These are phyloP conservation scores for Podotricha telesiphe DNA, from an alignment of 2,888 invertebrate genomes.

Conservation along the genomic window DNA sequence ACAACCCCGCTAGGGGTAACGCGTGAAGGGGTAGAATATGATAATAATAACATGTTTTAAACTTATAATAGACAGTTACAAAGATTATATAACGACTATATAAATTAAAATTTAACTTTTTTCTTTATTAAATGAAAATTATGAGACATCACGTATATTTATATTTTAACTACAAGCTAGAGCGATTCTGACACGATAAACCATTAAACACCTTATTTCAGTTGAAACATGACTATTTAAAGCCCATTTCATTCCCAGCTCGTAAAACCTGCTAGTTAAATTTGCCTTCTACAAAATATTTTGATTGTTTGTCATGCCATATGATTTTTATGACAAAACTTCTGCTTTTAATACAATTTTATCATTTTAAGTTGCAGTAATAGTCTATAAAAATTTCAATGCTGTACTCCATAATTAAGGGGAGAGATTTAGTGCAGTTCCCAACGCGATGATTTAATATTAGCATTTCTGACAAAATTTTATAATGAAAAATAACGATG, in stretches of 20 bases:
- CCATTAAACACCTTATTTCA: conserved; percentile 14
- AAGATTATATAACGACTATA: conserved; percentile 9
- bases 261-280: conserved; percentile 22
- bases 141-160: not conserved
- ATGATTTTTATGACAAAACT: conserved; percentile 12
- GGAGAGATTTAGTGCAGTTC: conserved; percentile 8
- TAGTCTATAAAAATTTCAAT: conserved; percentile 19
- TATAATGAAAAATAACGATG: not conserved
- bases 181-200: conserved; percentile 21
- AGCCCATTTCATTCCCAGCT: conserved; percentile 15
- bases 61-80: not conserved
- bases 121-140: not conserved
- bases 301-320: conserved; percentile 22
- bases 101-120: conserved; percentile 1
- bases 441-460: conserved; percentile 17
- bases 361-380: conserved; percentile 5
- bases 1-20: too few species aligned
- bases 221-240: not conserved
- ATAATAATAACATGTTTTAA: too few species aligned
- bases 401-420: conserved; percentile 9
- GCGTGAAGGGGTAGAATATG: too few species aligned
- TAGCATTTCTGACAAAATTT: conserved; percentile 1
- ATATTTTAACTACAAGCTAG: not conserved
- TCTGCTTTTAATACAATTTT: not conserved
- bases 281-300: conserved; percentile 16